Evolutionary conservation across 2,113 vertebrate species (phyloP), one percentile per base, ranked within the genome.

Genomic region (Eptatretus burgeri): DNA sequence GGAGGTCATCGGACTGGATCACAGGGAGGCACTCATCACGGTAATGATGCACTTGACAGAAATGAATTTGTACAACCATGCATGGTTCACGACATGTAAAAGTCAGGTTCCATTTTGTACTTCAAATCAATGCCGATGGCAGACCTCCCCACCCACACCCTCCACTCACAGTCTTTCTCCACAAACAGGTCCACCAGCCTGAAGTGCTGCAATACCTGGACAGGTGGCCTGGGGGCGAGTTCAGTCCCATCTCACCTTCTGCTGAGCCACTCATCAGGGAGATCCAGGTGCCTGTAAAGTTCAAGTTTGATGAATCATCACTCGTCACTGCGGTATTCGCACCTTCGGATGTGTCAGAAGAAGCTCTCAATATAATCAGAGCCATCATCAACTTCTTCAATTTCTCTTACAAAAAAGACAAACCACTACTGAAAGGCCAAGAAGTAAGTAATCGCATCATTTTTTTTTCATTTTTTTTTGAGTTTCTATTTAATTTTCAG

Each of bases 381-480:
- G 80, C 79, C 63, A 69, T 81, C 13, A 66, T 83, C 67, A 79
- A 74, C 63, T 4, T 76, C 66, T 63, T 82, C n/a, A 73, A 75
- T 65, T 66, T 80, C 50, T 80, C 76, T 68, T 69, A 79, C 66
- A 83, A 82, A 69, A 78, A 77, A 64, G 76, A 74, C 41, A 77
- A 77, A 52, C 82, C 78, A 5, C 72, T 75, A 17, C 86, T 80
- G 12, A 76, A 82, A 17, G 64, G 80, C 51, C 76, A 78, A 66
- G 84, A 82, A 75, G 79, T 80, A 70, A 41, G 27, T 41, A 41
- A 5, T 7, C 7, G 27, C 27, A 41, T 41, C 7, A 7, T 41
- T 41, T 41, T 41, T 41, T 41, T 41, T 41, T 5, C 27, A 41
- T 41, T 41, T 41, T 41, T 41, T 41, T 41, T n/a, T n/a, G n/a